Conservation (phyloP, 2,113 vertebrate genomes). For the Cheirogaleus medius region DNA sequence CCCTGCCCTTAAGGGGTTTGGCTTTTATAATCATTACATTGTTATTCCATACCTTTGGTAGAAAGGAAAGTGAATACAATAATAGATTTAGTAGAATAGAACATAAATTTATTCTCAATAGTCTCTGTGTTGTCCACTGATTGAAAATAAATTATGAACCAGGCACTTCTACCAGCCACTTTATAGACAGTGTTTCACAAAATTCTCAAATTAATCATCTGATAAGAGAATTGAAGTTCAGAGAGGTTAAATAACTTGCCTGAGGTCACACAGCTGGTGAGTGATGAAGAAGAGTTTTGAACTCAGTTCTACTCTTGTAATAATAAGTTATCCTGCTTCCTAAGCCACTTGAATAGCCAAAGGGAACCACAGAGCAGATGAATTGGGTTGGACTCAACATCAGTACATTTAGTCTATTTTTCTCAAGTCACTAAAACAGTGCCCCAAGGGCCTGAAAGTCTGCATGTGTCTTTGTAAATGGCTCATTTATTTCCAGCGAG, state of each 20-base stretch:
- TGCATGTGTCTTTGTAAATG: constrained; percentile 48
- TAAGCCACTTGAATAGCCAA: constrained; percentile 39
- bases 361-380: constrained; percentile 52
- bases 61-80: constrained; percentile 11
- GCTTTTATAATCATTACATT: neutral
- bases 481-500: constrained; percentile 67
- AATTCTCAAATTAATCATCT: constrained; percentile 4
- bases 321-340: constrained; percentile 56
- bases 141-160: constrained; percentile 49
- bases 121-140: neutral
- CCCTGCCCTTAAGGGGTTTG: neutral
- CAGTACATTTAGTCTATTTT: constrained; percentile 45
- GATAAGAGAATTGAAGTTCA: constrained; percentile 41
- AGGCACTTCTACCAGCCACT: neutral
- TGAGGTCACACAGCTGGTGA: constrained; percentile 58
- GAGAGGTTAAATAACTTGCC: constrained; percentile 64
- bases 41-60: neutral
- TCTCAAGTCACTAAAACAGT: constrained; percentile 54
- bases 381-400: constrained; percentile 42
- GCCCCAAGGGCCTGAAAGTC: constrained; percentile 22
- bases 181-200: constrained; percentile 11
- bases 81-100: neutral
- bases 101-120: constrained; percentile 39
- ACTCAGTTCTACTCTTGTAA: neutral
- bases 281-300: constrained; percentile 60